phyloP scores from a whole-genome alignment of 2,113 vertebrate genomes.

The Brachyistius frenatus region DNA sequence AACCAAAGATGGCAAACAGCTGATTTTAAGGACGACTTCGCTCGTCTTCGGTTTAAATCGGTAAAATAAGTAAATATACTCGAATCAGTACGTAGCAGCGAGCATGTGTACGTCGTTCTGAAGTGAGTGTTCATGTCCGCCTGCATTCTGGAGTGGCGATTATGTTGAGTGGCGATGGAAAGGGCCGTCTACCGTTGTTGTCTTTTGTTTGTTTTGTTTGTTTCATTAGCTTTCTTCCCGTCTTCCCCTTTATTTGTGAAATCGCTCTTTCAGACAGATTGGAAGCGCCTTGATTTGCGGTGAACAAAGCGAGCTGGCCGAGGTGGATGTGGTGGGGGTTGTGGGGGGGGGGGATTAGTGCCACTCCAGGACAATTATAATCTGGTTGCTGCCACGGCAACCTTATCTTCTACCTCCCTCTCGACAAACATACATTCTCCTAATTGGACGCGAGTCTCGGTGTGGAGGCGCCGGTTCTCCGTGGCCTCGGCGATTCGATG shows the following conservation, averaged over 20 bases:
- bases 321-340: background rate
- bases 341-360: constrained; percentile 53
- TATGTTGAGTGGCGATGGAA: constrained; percentile 13
- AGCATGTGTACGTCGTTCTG: background rate
- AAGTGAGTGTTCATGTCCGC: background rate
- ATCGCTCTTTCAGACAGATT: constrained; percentile 38
- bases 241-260: constrained; percentile 34
- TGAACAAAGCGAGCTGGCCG: constrained; percentile 48
- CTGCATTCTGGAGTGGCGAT: background rate
- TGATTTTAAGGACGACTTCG: background rate
- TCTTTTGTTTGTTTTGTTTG: background rate
- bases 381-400: constrained; percentile 57
- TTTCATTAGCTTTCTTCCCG: constrained; percentile 53
- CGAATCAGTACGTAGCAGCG: background rate
- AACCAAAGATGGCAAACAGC: background rate
- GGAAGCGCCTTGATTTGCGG: constrained; percentile 55
- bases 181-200: background rate
- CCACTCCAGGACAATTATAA: constrained; percentile 71
- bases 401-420: constrained; percentile 59
- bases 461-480: constrained; percentile 34
- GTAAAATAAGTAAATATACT: background rate
- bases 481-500: constrained; percentile 1
- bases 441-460: constrained; percentile 58
- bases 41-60: background rate
- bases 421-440: constrained; percentile 41